A percentile compares a stretch with the other conserved stretches of the same genome.
Evolutionary conservation across 2,113 vertebrate genomes (phyloP).

Genomic region (Neodon shergylaensis): DNA sequence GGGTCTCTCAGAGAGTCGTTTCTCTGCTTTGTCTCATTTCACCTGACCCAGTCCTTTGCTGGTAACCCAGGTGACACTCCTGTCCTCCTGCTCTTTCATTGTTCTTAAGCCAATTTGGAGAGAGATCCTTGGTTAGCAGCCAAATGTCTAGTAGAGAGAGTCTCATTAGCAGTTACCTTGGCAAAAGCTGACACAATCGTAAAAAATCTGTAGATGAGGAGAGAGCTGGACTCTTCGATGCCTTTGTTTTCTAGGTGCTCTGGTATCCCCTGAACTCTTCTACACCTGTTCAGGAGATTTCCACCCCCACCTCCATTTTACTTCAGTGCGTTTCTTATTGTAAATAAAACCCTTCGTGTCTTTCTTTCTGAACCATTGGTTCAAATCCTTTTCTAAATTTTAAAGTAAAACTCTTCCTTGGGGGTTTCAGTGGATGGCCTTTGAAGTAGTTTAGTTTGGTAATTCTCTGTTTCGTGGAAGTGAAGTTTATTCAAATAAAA

Average conservation of each 20-base stretch:
- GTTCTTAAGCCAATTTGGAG: background rate
- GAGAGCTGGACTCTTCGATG: background rate
- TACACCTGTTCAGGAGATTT: background rate
- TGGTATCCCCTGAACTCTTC: background rate
- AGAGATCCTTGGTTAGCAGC: background rate
- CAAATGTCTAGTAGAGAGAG: background rate
- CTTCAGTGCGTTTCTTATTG: slow-evolving; percentile 39
- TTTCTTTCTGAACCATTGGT: slow-evolving; percentile 58
- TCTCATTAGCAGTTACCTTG: background rate
- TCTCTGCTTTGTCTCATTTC: background rate
- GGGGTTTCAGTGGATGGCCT: slow-evolving; percentile 69
- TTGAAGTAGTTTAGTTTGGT: slow-evolving; percentile 73
- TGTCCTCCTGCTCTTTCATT: background rate
- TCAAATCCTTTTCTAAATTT: slow-evolving; percentile 60
- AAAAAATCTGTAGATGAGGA: background rate
- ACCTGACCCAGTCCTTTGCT: background rate
- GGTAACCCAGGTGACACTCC: accelerated
- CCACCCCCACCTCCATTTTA: background rate
- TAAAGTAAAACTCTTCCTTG: slow-evolving; percentile 66
- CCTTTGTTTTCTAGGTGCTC: background rate
- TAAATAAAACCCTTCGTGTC: slow-evolving; percentile 54
- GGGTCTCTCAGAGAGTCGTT: accelerated
- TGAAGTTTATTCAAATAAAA: slow-evolving; percentile 77
- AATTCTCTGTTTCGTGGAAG: slow-evolving; percentile 64
- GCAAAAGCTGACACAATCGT: background rate